These are phyloP conservation scores for Phodopus roborovskii DNA, from an alignment of 2,113 vertebrate genomes.

Conservation along the genomic window DNA sequence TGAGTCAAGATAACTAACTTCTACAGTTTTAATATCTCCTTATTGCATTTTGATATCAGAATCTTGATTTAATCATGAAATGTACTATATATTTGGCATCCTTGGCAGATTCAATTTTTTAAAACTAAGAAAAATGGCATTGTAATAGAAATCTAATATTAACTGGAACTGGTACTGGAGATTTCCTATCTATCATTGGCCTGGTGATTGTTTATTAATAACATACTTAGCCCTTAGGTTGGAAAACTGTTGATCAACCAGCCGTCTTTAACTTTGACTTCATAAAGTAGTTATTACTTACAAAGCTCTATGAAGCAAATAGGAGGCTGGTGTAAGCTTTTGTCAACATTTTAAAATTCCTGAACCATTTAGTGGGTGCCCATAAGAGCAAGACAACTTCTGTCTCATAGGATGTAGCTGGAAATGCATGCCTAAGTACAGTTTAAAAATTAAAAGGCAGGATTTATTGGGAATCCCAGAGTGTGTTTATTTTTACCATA, in stretches of 20 bases:
- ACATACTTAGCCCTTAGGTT: slow-evolving; percentile 75
- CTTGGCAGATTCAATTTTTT: slow-evolving; percentile 77
- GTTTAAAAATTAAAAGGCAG: slow-evolving; percentile 11
- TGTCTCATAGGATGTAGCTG: background rate
- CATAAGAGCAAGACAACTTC: background rate
- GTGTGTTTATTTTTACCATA: slow-evolving; percentile 15
- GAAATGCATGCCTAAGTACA: slow-evolving; percentile 33
- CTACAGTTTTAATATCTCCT: slow-evolving; percentile 66
- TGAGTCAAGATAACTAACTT: slow-evolving; percentile 54
- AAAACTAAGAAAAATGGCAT: slow-evolving; percentile 51
- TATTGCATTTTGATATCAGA: slow-evolving; percentile 76
- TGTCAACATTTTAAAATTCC: background rate
- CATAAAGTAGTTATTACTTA: slow-evolving; percentile 80
- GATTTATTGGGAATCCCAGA: background rate
- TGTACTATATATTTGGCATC: slow-evolving; percentile 53
- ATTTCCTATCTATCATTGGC: slow-evolving; percentile 76
- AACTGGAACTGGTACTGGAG: slow-evolving; percentile 75
- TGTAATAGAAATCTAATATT: slow-evolving; percentile 78
- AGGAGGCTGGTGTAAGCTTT: background rate
- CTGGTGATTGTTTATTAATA: slow-evolving; percentile 83
- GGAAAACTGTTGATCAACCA: slow-evolving; percentile 79
- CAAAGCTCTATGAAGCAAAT: slow-evolving; percentile 66
- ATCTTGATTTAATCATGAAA: slow-evolving; percentile 79
- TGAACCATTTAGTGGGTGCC: background rate
- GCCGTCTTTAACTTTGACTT: slow-evolving; percentile 78